These are phyloP conservation scores for Gymnorhina tibicen DNA, from an alignment of 2,113 vertebrate species.

Conservation along the genomic window DNA sequence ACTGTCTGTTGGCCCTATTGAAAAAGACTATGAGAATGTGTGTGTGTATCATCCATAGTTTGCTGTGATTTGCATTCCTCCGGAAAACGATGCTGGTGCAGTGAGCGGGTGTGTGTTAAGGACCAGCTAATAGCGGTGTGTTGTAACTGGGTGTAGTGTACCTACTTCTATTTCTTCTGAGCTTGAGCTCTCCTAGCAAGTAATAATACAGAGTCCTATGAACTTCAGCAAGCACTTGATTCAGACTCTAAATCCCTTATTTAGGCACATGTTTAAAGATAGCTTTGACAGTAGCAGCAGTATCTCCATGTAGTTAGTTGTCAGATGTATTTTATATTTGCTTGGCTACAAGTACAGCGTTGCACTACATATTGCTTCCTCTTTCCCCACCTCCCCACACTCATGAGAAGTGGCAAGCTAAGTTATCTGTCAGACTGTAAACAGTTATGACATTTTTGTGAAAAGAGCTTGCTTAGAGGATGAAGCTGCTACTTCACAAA, in stretches of 20 bases:
- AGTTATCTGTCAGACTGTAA: neutral
- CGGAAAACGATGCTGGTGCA: neutral
- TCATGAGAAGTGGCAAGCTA: neutral
- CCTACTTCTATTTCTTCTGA: neutral
- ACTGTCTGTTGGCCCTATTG: neutral
- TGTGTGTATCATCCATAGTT: neutral
- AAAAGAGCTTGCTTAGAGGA: neutral
- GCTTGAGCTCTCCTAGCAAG: neutral
- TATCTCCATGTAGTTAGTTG: neutral
- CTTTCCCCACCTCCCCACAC: neutral
- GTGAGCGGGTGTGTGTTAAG: neutral
- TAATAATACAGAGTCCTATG: neutral
- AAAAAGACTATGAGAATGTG: neutral
- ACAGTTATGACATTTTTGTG: neutral
- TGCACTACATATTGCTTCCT: neutral
- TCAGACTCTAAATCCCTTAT: neutral
- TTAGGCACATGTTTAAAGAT: neutral
- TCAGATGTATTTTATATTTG: neutral
- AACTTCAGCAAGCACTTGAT: neutral
- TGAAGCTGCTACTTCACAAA: neutral
- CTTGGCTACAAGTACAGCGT: neutral
- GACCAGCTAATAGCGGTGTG: neutral
- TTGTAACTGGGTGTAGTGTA: neutral
- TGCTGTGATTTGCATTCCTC: neutral
- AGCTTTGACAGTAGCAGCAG: neutral